phyloP scores from a whole-genome alignment of 2,113 vertebrate species.

The Hoplias malabaricus region DNA sequence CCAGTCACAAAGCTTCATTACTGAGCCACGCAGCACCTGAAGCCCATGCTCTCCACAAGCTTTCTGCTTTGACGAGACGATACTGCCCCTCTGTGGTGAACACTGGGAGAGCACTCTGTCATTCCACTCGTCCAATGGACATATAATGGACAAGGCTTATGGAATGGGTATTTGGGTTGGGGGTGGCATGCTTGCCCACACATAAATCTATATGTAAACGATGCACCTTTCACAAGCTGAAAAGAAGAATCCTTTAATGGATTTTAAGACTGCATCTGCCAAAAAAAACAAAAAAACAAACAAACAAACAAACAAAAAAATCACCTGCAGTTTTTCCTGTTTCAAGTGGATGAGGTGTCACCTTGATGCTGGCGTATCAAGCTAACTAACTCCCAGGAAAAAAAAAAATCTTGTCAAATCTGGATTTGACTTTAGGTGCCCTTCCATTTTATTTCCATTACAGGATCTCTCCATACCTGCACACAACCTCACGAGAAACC shows the following conservation, averaged over 20 bases:
- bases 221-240: not conserved
- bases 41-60: constrained; percentile 1
- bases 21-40: constrained; percentile 11
- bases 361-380: constrained; percentile 43
- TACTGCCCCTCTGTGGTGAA: constrained; percentile 24
- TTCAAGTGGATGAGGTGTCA: constrained; percentile 18
- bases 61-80: not conserved
- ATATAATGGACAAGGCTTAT: not conserved
- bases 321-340: constrained; percentile 20
- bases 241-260: not conserved
- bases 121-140: not conserved
- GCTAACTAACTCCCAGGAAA: not conserved
- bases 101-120: constrained; percentile 17
- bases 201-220: not conserved
- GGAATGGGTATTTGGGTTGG: not conserved
- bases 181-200: not conserved
- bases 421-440: constrained; percentile 29
- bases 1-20: not conserved
- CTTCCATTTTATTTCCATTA: not conserved
- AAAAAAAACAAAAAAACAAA: too few relatives aligned
- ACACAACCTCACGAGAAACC: not conserved
- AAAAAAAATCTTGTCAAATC: constrained; percentile 19
- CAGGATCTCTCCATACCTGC: not conserved
- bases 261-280: constrained; percentile 22
- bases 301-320: too few relatives aligned